A percentile compares a stretch with the other conserved stretches of the same genome.
phyloP scores from a whole-genome alignment of 2,797 vertebrate species.

The Adrianichthys oophorus region DNA sequence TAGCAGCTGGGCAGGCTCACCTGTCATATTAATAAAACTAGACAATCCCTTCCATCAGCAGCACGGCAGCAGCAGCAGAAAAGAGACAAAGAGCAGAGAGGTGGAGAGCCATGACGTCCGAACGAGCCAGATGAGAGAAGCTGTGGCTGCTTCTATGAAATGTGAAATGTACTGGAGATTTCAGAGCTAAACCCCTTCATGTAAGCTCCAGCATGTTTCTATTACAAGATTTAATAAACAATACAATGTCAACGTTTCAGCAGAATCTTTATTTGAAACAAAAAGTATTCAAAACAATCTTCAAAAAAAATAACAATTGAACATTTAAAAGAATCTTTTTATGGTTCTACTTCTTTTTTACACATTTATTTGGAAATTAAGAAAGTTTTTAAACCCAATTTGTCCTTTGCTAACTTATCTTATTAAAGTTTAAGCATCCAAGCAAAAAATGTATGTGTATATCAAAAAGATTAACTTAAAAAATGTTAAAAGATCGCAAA shows the following conservation, averaged over 20 bases:
- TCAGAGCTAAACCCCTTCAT: neutral
- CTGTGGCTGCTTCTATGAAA: slow-evolving; percentile 23
- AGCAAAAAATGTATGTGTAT: too few relatives aligned
- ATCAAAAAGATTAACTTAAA: too few relatives aligned
- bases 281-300: neutral
- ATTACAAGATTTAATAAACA: slow-evolving; percentile 1
- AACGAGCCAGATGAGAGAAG: slow-evolving; percentile 25
- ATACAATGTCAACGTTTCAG: neutral
- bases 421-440: too few relatives aligned
- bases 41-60: slow-evolving; percentile 80
- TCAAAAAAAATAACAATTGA: too few relatives aligned
- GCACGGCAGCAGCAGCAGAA: slow-evolving; percentile 38
- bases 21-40: slow-evolving; percentile 79
- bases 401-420: too few relatives aligned
- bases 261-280: neutral
- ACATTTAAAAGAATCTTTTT: too few relatives aligned
- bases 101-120: slow-evolving; percentile 21
- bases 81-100: slow-evolving; percentile 60
- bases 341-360: too few relatives aligned
- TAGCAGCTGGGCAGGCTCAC: slow-evolving; percentile 81
- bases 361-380: too few relatives aligned
- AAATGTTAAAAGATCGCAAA: too few relatives aligned
- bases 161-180: neutral
- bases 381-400: too few relatives aligned
- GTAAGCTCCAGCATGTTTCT: neutral